Percentiles rank a stretch among this genome's conserved stretches.
phyloP scores from a whole-genome alignment of 2,888 invertebrate genomes.

The Cryptosula pallasiana region DNA sequence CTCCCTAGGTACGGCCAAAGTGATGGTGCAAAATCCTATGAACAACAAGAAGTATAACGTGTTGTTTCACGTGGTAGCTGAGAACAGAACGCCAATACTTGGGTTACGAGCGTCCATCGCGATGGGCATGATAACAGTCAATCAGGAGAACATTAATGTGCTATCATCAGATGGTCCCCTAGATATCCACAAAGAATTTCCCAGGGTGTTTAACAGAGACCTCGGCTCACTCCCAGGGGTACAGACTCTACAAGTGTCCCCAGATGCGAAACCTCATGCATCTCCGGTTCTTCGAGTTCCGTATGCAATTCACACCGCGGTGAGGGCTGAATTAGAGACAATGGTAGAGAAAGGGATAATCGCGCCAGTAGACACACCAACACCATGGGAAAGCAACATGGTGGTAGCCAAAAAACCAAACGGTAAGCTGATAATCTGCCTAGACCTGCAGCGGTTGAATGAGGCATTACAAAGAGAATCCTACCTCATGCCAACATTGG shows the following conservation, averaged over 20 bases:
- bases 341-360: neutral
- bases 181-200: neutral
- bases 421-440: neutral
- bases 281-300: neutral
- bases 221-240: neutral
- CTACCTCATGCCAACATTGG: neutral
- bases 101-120: neutral
- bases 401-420: neutral
- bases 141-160: neutral
- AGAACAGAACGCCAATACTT: neutral
- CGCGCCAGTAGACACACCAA: neutral
- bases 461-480: neutral
- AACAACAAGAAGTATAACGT: neutral
- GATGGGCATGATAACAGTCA: neutral
- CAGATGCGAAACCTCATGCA: neutral
- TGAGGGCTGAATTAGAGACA: neutral
- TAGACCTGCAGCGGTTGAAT: neutral
- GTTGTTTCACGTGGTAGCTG: neutral
- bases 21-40: neutral
- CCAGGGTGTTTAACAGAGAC: neutral
- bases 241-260: neutral
- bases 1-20: neutral
- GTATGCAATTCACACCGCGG: neutral
- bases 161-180: neutral
- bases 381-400: neutral